phyloP scores from a whole-genome alignment of 2,113 vertebrate genomes.

The Mungos mungo region DNA sequence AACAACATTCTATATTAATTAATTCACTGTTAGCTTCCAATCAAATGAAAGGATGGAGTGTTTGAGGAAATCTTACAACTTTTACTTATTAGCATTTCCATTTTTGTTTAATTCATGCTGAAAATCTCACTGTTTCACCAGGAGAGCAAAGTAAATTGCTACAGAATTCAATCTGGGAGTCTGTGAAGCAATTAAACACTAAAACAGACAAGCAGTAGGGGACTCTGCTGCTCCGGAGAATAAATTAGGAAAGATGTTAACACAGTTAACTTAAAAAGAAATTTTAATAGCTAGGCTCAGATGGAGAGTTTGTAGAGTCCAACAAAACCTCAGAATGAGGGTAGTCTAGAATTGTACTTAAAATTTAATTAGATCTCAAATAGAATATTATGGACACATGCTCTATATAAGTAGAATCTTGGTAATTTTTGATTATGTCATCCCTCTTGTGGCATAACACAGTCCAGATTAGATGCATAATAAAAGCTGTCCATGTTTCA shows the following conservation, averaged over 20 bases:
- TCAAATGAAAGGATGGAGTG: not conserved
- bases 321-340: not conserved
- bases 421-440: not conserved
- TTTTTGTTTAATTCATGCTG: constrained; percentile 53
- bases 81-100: constrained; percentile 37
- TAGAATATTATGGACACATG: not conserved
- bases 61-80: not conserved
- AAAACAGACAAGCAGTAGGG: constrained; percentile 46
- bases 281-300: constrained; percentile 1
- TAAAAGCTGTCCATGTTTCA: not conserved
- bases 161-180: constrained; percentile 40
- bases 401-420: not conserved
- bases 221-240: constrained; percentile 33
- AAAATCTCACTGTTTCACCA: constrained; percentile 35
- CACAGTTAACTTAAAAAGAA: constrained; percentile 52
- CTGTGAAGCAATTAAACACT: constrained; percentile 64
- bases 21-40: not conserved
- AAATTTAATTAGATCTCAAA: constrained; percentile 36
- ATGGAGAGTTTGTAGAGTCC: not conserved
- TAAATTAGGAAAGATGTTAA: constrained; percentile 58
- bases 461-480: not conserved
- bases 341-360: not conserved
- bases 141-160: constrained; percentile 55
- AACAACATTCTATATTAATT: not conserved
- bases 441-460: not conserved